Percentiles rank a stretch among this genome's conserved stretches.
Evolutionary conservation across 2,797 vertebrate species (phyloP).

Genomic region (Meda fulgida): DNA sequence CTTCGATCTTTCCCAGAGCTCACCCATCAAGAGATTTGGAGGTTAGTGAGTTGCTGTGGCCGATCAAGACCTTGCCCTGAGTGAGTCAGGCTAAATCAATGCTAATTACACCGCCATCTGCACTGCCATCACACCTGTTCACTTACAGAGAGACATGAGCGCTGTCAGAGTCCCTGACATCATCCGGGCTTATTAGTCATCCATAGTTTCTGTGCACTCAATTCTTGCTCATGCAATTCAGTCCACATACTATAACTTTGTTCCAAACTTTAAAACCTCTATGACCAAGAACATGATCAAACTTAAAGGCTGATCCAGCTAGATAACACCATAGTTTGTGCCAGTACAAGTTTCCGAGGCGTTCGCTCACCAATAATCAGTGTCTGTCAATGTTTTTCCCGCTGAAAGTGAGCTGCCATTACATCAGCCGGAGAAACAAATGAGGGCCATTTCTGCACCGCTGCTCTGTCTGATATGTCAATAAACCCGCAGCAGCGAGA

Average conservation of each 20-base stretch:
- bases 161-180: neutral
- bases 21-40: conserved; percentile 80
- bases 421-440: conserved; percentile 84
- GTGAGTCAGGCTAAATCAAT: conserved; percentile 81
- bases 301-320: conserved; percentile 62
- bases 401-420: conserved; percentile 80
- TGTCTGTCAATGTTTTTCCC: conserved; percentile 79
- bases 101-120: conserved; percentile 84
- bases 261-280: neutral
- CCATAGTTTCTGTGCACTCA: neutral
- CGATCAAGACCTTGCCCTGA: conserved; percentile 78
- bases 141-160: conserved; percentile 48
- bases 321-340: conserved; percentile 71
- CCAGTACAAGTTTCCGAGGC: conserved; percentile 74
- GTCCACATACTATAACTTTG: neutral
- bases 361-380: conserved; percentile 77
- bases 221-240: neutral
- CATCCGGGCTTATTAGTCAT: neutral
- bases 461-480: conserved; percentile 83
- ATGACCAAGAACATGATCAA: conserved; percentile 25
- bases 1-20: conserved; percentile 79
- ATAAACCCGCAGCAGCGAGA: conserved; percentile 77
- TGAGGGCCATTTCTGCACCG: conserved; percentile 84
- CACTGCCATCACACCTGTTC: conserved; percentile 81
- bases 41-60: conserved; percentile 82